Conservation (phyloP, 2,888 invertebrate genomes). For the Lordiphosa fenestrarum region DNA sequence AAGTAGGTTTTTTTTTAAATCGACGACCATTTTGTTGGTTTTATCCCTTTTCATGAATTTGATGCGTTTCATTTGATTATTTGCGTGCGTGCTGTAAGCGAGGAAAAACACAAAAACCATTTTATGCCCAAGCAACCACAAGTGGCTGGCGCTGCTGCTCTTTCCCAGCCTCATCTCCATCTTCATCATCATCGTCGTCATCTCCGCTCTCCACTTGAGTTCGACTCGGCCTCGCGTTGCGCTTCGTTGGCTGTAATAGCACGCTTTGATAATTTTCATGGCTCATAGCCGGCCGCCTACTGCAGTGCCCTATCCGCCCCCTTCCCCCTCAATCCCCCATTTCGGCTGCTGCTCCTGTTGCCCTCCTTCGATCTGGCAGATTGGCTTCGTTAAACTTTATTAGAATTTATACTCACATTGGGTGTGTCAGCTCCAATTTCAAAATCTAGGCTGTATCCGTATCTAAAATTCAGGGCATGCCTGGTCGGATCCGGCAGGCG, state of each 20-base stretch:
- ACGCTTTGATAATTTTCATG: slow-evolving; percentile 79
- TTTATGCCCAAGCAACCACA: slow-evolving; percentile 65
- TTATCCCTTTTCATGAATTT: slow-evolving; percentile 66
- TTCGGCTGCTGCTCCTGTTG: slow-evolving; percentile 11
- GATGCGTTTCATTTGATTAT: slow-evolving; percentile 74
- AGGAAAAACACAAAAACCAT: slow-evolving; percentile 43
- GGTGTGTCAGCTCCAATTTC: slow-evolving; percentile 50
- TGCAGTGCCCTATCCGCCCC: slow-evolving; percentile 44
- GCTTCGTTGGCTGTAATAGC: slow-evolving; percentile 77
- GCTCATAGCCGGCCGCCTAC: slow-evolving; percentile 72
- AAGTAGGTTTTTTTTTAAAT: slow-evolving; percentile 43
- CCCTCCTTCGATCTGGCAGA: slow-evolving; percentile 43
- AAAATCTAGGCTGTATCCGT: slow-evolving; percentile 38
- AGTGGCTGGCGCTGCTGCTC: slow-evolving; percentile 47
- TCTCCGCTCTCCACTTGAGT: slow-evolving; percentile 51
- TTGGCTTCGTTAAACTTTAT: slow-evolving; percentile 75
- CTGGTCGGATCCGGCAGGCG: slow-evolving; percentile 16
- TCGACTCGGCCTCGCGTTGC: slow-evolving; percentile 39
- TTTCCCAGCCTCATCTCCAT: slow-evolving; percentile 15
- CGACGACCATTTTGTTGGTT: slow-evolving; percentile 58
- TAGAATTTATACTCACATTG: slow-evolving; percentile 62
- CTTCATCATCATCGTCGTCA: slow-evolving; percentile 21
- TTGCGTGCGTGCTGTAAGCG: slow-evolving; percentile 51
- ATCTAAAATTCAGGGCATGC: slow-evolving; percentile 52
- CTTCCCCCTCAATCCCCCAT: background rate